A percentile compares a stretch with the other conserved stretches of the same genome.
These are phyloP conservation scores for Catostylus mosaicus DNA, from an alignment of 30 jellyfish, hydroid and myxozoan species.

Conservation along the genomic window DNA sequence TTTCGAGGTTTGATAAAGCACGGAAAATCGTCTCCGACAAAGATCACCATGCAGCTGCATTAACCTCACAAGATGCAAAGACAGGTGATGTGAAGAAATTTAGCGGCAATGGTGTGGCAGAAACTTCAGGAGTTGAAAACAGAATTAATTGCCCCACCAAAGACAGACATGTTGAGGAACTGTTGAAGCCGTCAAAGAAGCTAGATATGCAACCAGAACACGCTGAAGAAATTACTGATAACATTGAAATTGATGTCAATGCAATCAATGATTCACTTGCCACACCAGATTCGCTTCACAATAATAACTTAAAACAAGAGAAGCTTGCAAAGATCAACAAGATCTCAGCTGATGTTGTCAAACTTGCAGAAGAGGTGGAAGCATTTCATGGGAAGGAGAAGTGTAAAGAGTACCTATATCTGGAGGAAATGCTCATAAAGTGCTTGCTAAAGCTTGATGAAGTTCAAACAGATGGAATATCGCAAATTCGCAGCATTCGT, in stretches of 20 bases:
- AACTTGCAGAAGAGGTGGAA: conserved; percentile 40
- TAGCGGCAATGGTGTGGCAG: background rate
- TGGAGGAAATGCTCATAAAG: conserved; percentile 89
- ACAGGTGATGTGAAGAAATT: background rate
- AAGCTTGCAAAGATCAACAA: conserved; percentile 14
- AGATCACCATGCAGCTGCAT: conserved; percentile 5
- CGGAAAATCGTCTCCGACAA: background rate
- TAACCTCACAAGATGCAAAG: background rate
- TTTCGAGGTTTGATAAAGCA: background rate
- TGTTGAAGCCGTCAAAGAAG: background rate
- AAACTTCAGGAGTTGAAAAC: background rate
- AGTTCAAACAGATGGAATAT: conserved; percentile 79
- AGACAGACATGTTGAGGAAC: background rate
- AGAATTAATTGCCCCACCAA: background rate
- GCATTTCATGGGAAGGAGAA: conserved; percentile 8
- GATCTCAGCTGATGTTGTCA: conserved; percentile 39
- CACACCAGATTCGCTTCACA: background rate
- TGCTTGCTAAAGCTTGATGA: conserved; percentile 77
- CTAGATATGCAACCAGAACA: background rate
- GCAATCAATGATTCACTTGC: background rate
- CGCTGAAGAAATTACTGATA: background rate
- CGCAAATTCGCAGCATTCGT: conserved; percentile 61
- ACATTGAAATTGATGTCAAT: background rate
- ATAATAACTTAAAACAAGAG: background rate
- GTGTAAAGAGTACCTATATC: conserved; percentile 35